Evolutionary conservation across 2,888 invertebrate species (phyloP), one percentile per base, ranked within the genome.

Genomic region (Allolobophora icterica): DNA sequence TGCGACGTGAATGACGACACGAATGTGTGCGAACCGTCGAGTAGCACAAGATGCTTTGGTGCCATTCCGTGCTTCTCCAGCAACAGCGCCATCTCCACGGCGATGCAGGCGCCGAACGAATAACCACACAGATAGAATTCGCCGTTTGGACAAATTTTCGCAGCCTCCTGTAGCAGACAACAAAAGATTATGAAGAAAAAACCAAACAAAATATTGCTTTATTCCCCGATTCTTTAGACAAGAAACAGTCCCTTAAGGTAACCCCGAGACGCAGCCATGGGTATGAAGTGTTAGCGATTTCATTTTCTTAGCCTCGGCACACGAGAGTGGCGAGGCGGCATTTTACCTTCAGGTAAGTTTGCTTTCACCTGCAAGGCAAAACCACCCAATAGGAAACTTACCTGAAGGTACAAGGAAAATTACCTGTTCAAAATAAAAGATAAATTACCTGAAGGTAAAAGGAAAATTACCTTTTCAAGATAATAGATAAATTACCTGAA

Each of bases 81-180:
- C 95, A 97, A 97, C 58, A 97, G 96, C 42, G 98, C 98, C 97
- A 99, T 99, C 96, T 99, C 99, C 95, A 98, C 98, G 34, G 98
- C 98, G 71, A 99, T 97, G 93, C 97, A 97, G 87, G 98, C 98
- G 92, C 99, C 99, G 95, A 98, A 99, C 0, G 99, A 99, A 96
- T 99, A 99, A 3, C 99, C 99, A 89, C 97, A 97, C 93, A 99
- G 96, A 90, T 97, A 97, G 96, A 98, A 99, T 6, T 99, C 98
- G 92, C 98, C 98, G 92, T 96, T 95, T 19, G 97, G 96, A 96
- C 98, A 98, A 89, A 97, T 96, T 91, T 96, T 96, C 94, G 97
- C 97, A 94, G 99, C 96, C 95, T 97, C 96, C 95, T 96, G 93
- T n/a, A 93, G 94, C 92, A 92, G 91, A 84, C 1, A 89, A 42